A percentile compares a stretch with the other conserved stretches of the same genome.
Evolutionary conservation across 2,113 vertebrate species (phyloP).

Genomic region (Nansenia antarctica): DNA sequence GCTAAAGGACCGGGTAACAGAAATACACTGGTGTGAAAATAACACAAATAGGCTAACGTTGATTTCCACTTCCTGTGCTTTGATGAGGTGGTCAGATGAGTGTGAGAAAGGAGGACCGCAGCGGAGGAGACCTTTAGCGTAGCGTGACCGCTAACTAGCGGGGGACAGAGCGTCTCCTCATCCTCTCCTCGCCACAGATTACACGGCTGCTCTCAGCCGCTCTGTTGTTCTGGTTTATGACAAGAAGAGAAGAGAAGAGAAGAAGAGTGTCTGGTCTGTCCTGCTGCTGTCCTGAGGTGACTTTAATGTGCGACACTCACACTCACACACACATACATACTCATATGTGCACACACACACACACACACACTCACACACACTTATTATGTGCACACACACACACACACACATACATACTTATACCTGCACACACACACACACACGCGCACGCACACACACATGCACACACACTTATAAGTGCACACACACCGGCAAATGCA

Average conservation of each 20-base stretch:
- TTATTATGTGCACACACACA: too few relatives aligned
- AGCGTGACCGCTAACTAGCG: not conserved
- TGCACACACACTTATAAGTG: too few relatives aligned
- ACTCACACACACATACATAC: constrained; percentile 6
- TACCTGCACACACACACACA: not conserved
- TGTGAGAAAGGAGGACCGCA: not conserved
- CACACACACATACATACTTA: too few relatives aligned
- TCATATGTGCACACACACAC: constrained; percentile 1
- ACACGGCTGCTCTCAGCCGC: constrained; percentile 8
- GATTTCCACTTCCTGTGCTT: not conserved
- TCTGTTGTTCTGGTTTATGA: constrained; percentile 20
- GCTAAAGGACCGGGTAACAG: not conserved
- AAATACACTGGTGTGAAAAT: not conserved
- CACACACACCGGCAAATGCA: too few relatives aligned
- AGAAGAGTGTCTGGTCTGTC: too few relatives aligned
- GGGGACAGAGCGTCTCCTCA: constrained; percentile 10
- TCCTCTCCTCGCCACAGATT: constrained; percentile 25
- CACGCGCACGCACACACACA: too few relatives aligned
- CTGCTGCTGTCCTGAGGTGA: constrained; percentile 16
- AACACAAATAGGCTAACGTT: too few relatives aligned
- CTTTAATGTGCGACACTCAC: not conserved
- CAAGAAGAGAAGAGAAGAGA: too few relatives aligned
- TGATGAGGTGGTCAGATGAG: not conserved
- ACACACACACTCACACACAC: too few relatives aligned
- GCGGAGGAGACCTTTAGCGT: not conserved